phyloP scores from a whole-genome alignment of 2,113 vertebrate species.

The Cynocephalus volans region DNA sequence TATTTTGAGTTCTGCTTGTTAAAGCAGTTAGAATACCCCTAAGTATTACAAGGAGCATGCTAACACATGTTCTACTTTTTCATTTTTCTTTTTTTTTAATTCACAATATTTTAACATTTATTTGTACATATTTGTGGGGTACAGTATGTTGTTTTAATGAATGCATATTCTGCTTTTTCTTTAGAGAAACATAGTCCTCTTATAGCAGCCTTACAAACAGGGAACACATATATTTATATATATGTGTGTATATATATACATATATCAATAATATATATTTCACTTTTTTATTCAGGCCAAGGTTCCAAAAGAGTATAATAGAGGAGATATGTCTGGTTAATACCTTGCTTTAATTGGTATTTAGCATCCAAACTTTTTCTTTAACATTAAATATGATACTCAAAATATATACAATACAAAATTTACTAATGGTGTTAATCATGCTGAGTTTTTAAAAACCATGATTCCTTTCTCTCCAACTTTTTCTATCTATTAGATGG shows the following conservation, averaged over 20 bases:
- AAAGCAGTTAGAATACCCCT: background rate
- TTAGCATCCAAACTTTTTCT: conserved; percentile 46
- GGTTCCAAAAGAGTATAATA: conserved; percentile 36
- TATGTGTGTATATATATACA: background rate
- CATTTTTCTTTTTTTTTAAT: conserved; percentile 8
- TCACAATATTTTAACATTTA: too few relatives aligned
- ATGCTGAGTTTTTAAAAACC: background rate
- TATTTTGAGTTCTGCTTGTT: background rate
- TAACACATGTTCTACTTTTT: background rate
- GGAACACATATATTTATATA: background rate
- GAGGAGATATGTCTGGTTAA: background rate
- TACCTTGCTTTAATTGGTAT: conserved; percentile 38
- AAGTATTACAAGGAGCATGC: background rate
- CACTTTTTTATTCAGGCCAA: conserved; percentile 31
- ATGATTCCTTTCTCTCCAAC: background rate
- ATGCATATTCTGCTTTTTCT: background rate
- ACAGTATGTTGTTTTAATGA: too few relatives aligned
- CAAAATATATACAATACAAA: background rate
- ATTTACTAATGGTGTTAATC: conserved; percentile 34
- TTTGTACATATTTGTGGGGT: too few relatives aligned
- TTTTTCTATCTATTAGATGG: conserved; percentile 13
- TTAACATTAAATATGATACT: conserved; percentile 12
- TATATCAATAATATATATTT: background rate
- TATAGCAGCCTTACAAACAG: background rate
- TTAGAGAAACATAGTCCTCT: conserved; percentile 5